phyloP scores from a whole-genome alignment of 2,797 vertebrate genomes.

The Xenops minutus region DNA sequence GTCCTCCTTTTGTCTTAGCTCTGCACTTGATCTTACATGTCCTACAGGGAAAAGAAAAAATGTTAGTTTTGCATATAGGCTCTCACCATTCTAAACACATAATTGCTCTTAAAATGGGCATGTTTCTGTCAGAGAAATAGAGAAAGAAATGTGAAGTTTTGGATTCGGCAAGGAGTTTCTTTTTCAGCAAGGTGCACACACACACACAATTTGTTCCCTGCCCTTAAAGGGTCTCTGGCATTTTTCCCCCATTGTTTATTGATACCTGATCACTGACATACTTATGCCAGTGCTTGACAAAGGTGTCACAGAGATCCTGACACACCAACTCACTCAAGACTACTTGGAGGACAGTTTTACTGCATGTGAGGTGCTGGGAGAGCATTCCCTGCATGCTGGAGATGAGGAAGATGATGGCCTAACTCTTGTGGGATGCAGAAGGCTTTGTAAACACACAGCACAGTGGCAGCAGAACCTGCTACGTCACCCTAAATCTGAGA shows the following conservation, averaged over 20 bases:
- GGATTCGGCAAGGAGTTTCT: background rate
- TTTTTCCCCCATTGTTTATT: background rate
- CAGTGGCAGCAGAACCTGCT: background rate
- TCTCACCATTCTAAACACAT: background rate
- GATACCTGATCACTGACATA: background rate
- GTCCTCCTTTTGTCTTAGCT: background rate
- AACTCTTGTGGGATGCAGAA: background rate
- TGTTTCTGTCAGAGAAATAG: background rate
- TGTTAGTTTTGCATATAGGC: background rate
- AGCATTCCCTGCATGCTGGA: background rate
- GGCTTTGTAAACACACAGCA: background rate
- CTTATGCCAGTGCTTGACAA: background rate
- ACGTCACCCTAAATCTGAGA: background rate
- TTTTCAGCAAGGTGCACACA: background rate
- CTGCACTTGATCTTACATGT: background rate
- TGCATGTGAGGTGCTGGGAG: accelerated
- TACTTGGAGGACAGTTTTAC: background rate
- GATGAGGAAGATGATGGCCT: background rate
- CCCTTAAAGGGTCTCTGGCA: background rate
- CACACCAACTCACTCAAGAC: background rate
- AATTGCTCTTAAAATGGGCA: background rate
- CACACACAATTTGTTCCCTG: accelerated
- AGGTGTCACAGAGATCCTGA: background rate
- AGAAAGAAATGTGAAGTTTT: background rate
- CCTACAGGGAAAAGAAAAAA: background rate